Evolutionary conservation across 2,113 vertebrate genomes (phyloP).

Genomic region (Lepus europaeus): DNA sequence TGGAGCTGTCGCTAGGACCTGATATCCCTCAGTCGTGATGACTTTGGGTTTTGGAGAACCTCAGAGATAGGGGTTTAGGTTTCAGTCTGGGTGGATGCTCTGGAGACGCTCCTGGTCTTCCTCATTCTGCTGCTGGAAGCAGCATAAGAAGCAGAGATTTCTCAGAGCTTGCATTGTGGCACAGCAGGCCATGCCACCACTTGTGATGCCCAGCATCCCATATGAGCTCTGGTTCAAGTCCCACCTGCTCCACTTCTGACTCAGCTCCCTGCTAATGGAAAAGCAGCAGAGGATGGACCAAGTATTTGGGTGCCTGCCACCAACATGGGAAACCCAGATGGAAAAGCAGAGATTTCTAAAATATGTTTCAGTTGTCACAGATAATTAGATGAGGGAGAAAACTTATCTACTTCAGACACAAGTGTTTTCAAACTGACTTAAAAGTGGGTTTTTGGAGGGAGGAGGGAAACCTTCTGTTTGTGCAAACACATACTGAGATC

Average conservation of each 20-base stretch:
- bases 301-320: too few species aligned
- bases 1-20: neutral
- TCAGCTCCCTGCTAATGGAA: too few species aligned
- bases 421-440: neutral
- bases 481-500: neutral
- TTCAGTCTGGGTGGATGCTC: neutral
- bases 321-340: too few species aligned
- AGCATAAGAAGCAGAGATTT: neutral
- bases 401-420: neutral
- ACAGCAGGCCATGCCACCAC: too few species aligned
- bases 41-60: neutral
- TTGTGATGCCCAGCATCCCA: too few species aligned
- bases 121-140: neutral
- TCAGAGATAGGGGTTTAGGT: too few species aligned
- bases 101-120: neutral
- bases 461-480: neutral
- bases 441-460: neutral
- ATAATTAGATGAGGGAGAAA: constrained; percentile 4
- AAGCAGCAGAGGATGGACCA: too few species aligned
- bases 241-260: too few species aligned
- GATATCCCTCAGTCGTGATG: neutral
- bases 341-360: constrained; percentile 12
- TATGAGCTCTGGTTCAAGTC: too few species aligned
- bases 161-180: neutral
- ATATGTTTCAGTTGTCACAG: neutral